These are phyloP conservation scores for Mastacembelus armatus DNA, from an alignment of 2,797 vertebrate species.

Conservation along the genomic window DNA sequence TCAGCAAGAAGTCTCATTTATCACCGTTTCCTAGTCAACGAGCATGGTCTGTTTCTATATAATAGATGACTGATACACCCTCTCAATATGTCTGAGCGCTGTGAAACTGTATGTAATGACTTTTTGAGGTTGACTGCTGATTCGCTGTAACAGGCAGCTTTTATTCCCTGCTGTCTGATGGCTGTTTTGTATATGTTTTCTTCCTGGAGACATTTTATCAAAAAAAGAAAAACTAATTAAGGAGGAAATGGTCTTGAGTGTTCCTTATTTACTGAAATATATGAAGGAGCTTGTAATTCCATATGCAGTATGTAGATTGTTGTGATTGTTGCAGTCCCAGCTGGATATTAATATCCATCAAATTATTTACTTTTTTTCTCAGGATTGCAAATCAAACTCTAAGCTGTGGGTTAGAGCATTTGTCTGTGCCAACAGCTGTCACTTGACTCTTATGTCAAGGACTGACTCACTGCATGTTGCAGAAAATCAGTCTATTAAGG, in stretches of 20 bases:
- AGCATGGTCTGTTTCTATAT: slow-evolving; percentile 12
- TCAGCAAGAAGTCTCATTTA: slow-evolving; percentile 16
- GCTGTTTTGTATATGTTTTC: slow-evolving; percentile 65
- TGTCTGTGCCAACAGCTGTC: too few species aligned
- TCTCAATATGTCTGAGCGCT: neutral
- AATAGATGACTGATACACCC: slow-evolving; percentile 4
- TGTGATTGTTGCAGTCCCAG: too few species aligned
- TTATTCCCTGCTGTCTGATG: slow-evolving; percentile 37
- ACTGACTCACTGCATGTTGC: too few species aligned
- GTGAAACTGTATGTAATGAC: slow-evolving; percentile 18
- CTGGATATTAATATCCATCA: too few species aligned
- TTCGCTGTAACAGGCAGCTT: slow-evolving; percentile 17
- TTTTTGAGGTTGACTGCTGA: slow-evolving; percentile 3
- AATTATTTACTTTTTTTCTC: neutral
- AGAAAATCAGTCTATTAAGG: too few species aligned
- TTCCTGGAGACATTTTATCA: slow-evolving; percentile 67
- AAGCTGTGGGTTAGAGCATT: too few species aligned
- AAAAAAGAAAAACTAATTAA: slow-evolving; percentile 59
- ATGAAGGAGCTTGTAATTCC: neutral
- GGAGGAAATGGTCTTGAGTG: neutral
- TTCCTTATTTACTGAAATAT: neutral
- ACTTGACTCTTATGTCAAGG: too few species aligned
- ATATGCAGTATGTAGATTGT: too few species aligned
- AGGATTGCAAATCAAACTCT: too few species aligned
- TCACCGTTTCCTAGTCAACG: slow-evolving; percentile 17